Evolutionary conservation across 2,113 vertebrate genomes (phyloP), one percentile per base, ranked within the genome.

Genomic region (Marcusenius ussheri): DNA sequence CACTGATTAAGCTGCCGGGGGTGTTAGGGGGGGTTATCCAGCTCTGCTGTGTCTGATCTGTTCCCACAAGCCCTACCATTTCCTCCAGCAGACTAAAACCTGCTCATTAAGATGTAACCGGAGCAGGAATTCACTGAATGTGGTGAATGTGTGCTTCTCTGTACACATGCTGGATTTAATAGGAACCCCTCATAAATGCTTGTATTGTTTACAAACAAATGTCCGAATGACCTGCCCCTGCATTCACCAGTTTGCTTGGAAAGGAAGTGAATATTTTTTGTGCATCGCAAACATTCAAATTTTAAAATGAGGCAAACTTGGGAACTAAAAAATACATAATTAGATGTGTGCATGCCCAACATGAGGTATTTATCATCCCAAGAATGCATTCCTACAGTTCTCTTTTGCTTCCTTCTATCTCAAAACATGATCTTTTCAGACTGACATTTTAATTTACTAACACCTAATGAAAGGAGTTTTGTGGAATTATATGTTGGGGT

Each of bases 231-330:
- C 62, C 35, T 80, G 31, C 15, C 35, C 35, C 5, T 80, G 74
- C 74, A 80, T 42, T 93, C 88, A 92, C 91, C 90, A 89, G 93
- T 93, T 90, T 80, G 3, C 35, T 80, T 80, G 74, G 13, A 17
- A 77, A 42, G 35, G 35, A 77, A 4, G 31, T 39, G 35, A 77
- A 77, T 74, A 74, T 77, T 35, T 77, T 77, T 42, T 42, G 15
- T 77, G 35, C 27, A 35, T 42, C 74, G 7, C 74, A 77, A 15
- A 77, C 11, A 77, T 77, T 74, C 70, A 74, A 74, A 74, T 74
- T 74, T 35, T 17, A 31, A 77, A 42, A 15, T 17, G 17, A 77
- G 35, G 74, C 17, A 42, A 19, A 77, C 35, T 17, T 42, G 17
- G 10, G 2, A 77, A 77, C 6, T 15, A 42, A 77, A 77, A 42